Evolutionary conservation across 2,888 invertebrate genomes (phyloP).

Genomic region (Clunio marinus): DNA sequence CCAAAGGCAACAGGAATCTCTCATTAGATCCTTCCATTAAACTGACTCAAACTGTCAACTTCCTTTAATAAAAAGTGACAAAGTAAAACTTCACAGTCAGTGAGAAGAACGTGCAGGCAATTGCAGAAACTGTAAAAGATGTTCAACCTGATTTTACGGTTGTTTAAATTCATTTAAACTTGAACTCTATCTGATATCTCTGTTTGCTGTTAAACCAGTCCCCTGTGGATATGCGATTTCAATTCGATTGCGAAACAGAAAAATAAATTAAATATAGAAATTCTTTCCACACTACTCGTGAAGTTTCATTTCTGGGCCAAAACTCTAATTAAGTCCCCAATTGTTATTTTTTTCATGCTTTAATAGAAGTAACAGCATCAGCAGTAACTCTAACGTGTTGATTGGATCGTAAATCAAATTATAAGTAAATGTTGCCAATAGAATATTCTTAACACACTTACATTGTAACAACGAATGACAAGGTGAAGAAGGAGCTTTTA

Average conservation of each 20-base stretch:
- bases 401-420: conserved; percentile 34
- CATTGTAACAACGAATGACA: not conserved
- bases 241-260: not conserved
- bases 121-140: conserved; percentile 19
- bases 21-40: not conserved
- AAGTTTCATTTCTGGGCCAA: not conserved
- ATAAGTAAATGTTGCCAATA: not conserved
- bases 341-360: not conserved
- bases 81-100: not conserved
- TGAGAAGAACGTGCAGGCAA: not conserved
- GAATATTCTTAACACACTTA: not conserved
- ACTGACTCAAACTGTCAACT: not conserved
- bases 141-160: conserved; percentile 38
- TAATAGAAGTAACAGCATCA: not conserved
- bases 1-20: not conserved
- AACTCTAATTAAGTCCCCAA: conserved; percentile 26
- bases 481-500: not conserved
- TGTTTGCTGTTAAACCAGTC: not conserved
- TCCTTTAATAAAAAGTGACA: not conserved
- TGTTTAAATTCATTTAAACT: not conserved
- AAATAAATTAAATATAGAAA: not conserved
- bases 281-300: no score
- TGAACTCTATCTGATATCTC: conserved; percentile 11
- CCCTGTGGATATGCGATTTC: not conserved
- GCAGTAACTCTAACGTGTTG: conserved; percentile 1